phyloP scores from a whole-genome alignment of 2,113 vertebrate species.

The Morone saxatilis region DNA sequence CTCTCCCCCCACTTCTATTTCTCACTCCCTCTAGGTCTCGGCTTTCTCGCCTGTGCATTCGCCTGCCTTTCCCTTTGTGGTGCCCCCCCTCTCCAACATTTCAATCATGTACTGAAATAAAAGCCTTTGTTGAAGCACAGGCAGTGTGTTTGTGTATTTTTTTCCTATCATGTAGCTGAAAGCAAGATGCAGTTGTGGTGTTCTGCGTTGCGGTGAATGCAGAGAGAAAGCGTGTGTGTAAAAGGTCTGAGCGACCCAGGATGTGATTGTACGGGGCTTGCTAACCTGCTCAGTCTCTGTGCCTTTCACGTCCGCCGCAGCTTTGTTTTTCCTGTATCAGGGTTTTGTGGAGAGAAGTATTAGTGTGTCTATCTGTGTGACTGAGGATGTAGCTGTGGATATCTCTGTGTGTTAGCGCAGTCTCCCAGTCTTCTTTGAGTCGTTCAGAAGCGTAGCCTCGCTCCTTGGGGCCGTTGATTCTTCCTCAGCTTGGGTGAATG shows the following conservation, averaged over 20 bases:
- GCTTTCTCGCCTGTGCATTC: constrained; percentile 4
- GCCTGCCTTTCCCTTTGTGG: constrained; percentile 34
- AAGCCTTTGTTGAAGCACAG: constrained; percentile 47
- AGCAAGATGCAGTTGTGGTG: constrained; percentile 25
- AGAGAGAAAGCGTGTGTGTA: not conserved
- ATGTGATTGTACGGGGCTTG: constrained; percentile 57
- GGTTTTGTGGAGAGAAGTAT: constrained; percentile 49
- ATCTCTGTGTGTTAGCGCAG: constrained; percentile 43
- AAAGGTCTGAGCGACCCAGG: constrained; percentile 48
- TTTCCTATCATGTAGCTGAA: constrained; percentile 28
- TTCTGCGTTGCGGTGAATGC: constrained; percentile 17
- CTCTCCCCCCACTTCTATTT: constrained; percentile 17
- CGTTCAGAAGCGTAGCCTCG: constrained; percentile 63
- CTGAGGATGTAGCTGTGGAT: constrained; percentile 46
- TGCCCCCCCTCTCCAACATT: constrained; percentile 36
- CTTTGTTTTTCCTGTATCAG: constrained; percentile 55
- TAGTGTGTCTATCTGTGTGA: constrained; percentile 47
- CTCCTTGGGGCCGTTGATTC: constrained; percentile 66
- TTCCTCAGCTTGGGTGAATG: constrained; percentile 76
- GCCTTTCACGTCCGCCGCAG: constrained; percentile 61
- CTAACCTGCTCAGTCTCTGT: constrained; percentile 74
- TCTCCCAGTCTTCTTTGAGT: constrained; percentile 57
- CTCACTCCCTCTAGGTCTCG: constrained; percentile 24
- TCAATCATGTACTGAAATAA: constrained; percentile 63
- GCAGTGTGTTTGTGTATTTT: constrained; percentile 18